Percentiles rank a stretch among this genome's conserved stretches.
These are phyloP conservation scores for Recurvirostra avosetta DNA, from an alignment of 2,113 vertebrate species.

Conservation along the genomic window DNA sequence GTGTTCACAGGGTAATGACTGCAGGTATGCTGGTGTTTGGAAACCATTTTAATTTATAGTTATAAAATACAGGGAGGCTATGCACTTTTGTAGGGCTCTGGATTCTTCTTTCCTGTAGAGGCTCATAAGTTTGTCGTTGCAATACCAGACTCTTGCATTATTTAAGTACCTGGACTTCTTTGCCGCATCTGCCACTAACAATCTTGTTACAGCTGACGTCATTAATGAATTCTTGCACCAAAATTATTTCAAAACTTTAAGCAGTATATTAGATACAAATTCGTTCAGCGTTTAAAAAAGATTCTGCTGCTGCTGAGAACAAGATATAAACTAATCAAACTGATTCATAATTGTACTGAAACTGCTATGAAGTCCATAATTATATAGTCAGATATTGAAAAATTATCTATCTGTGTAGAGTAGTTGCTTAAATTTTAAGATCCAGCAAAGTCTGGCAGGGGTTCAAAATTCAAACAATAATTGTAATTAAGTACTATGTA, in stretches of 20 bases:
- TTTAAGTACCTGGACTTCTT: background rate
- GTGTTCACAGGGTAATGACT: background rate
- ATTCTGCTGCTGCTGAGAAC: background rate
- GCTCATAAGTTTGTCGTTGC: background rate
- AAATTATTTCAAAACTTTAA: background rate
- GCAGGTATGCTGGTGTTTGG: background rate
- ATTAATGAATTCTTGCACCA: background rate
- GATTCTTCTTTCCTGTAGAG: background rate
- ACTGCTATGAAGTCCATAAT: constrained; percentile 7
- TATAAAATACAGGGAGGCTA: background rate
- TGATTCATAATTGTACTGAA: background rate
- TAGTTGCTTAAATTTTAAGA: background rate
- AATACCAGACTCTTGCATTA: background rate
- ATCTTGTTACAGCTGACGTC: background rate
- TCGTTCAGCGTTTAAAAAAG: background rate
- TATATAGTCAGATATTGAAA: constrained; percentile 34
- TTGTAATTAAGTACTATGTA: background rate
- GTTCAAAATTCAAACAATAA: constrained; percentile 13
- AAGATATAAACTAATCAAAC: background rate
- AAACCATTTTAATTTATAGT: background rate
- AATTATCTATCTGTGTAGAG: background rate
- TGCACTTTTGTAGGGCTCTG: background rate
- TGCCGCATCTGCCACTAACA: background rate
- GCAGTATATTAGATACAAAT: background rate
- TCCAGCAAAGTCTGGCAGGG: background rate